These are phyloP conservation scores for Argynnis bischoffii DNA, from an alignment of 2,888 invertebrate species.

Conservation along the genomic window DNA sequence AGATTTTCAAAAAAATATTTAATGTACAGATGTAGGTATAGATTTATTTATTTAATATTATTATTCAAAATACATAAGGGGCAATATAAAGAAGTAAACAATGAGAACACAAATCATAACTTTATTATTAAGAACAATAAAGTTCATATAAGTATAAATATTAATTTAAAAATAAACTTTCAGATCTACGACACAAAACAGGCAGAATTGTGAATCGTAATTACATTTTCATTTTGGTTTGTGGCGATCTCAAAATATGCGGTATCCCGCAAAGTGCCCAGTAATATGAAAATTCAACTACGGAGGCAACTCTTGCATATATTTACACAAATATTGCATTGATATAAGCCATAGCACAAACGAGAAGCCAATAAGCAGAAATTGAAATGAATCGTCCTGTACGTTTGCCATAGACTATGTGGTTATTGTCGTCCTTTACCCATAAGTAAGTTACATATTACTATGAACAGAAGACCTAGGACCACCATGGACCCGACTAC, in stretches of 20 bases:
- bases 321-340: slow-evolving; percentile 53
- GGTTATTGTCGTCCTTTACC: slow-evolving; percentile 27
- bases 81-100: no score
- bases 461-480: slow-evolving; percentile 34
- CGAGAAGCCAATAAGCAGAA: slow-evolving; percentile 47
- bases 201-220: slow-evolving; percentile 32
- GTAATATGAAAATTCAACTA: slow-evolving; percentile 33
- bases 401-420: slow-evolving; percentile 1
- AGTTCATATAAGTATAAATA: background rate
- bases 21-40: no score
- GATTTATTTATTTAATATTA: no score
- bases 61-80: no score
- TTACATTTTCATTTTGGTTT: slow-evolving; percentile 41
- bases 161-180: slow-evolving; percentile 19
- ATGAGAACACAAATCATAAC: no score
- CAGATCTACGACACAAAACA: slow-evolving; percentile 19
- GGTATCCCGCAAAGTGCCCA: slow-evolving; percentile 31
- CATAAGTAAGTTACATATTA: slow-evolving; percentile 36
- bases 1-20: no score
- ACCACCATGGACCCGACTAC: slow-evolving; percentile 39
- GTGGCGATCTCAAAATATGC: slow-evolving; percentile 40
- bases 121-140: no score
- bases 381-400: slow-evolving; percentile 36
- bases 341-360: slow-evolving; percentile 55
- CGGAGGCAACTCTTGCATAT: slow-evolving; percentile 49